Base-by-base conservation (phyloP, 2,888 invertebrate genomes). In the Marasmarcha lunaedactyla region DNA sequence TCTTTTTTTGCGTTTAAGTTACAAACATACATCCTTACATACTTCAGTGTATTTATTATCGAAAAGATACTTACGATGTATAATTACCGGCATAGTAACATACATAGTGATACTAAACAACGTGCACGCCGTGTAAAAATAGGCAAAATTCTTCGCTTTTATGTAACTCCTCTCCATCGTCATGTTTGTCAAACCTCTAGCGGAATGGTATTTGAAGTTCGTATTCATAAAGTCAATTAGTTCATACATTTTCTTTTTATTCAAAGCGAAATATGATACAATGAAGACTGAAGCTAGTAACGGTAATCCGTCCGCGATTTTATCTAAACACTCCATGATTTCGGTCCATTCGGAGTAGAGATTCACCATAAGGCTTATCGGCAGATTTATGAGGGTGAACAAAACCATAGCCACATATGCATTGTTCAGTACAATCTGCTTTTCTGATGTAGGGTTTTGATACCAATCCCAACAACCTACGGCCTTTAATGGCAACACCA, bases 391-490 rank as follows among this genome's bases (percentile, higher is more conserved):
- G 0, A 78, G 47, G 0, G 61, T 47, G 35, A 73, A 76, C 1
- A 79, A 37, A 2, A 76, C 73, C 10, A 68, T 27, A 1, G 52
- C 48, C 1, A 74, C 41, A 30, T 78, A 78, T 0, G 67, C 35
- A 10, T 69, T 50, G 42, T 81, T 79, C 0, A 62, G 13, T 1
- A 71, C 49, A 2, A 61, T 51, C 14, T 59, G 54, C 1, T 38
- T 43, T 35, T 59, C 52, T 1, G 41, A 50, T 0, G 40, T 42
- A 0, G 72, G 53, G 2, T 62, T 50, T 0, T 51, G 50, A 36
- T 49, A 77, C 63, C 79, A 66, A 9, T 77, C 77, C 77, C 74
- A 78, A 26, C 76, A 78, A 0, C 58, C 78, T 0, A 57, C 71
- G 0, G 71, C 48, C 48, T 77, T 71, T 3, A 81, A 42, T 0